Conservation (phyloP, 2,113 vertebrate species). For the Procapra przewalskii region DNA sequence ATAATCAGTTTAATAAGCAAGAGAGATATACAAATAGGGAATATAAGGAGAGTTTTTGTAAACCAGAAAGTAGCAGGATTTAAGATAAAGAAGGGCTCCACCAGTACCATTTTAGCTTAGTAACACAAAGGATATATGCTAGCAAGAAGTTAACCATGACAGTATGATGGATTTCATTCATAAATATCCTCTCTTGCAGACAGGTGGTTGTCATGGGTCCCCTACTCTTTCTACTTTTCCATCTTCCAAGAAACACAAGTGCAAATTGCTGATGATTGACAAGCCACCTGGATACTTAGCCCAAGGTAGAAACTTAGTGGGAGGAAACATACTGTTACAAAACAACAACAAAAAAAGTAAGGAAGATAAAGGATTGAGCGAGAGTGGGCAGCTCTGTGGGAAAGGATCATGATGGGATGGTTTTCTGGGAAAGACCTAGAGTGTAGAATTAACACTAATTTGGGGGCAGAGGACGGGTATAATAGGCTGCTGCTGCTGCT, state of each 20-base stretch:
- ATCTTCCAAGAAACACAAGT: not conserved
- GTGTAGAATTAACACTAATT: not conserved
- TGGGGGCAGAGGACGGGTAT: not conserved
- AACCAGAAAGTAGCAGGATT: not conserved
- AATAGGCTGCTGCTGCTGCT: too few relatives aligned
- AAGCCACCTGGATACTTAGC: not conserved
- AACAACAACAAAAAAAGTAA: not conserved
- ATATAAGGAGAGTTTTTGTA: not conserved
- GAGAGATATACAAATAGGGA: not conserved
- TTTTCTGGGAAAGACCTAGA: not conserved
- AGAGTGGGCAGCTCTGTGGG: not conserved
- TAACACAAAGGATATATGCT: not conserved
- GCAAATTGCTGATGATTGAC: not conserved
- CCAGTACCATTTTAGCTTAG: not conserved
- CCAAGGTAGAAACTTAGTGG: not conserved
- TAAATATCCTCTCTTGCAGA: not conserved
- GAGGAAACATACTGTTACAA: not conserved
- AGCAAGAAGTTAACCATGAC: not conserved
- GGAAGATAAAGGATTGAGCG: not conserved
- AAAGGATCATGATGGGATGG: not conserved
- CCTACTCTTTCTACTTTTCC: not conserved
- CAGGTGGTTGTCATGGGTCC: not conserved
- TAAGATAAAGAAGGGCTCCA: not conserved
- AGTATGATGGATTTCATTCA: not conserved
- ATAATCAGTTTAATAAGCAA: not conserved